Base-by-base conservation (phyloP, 1,140 invertebrate genomes). In the Pogonognathellus flavescens region DNA sequence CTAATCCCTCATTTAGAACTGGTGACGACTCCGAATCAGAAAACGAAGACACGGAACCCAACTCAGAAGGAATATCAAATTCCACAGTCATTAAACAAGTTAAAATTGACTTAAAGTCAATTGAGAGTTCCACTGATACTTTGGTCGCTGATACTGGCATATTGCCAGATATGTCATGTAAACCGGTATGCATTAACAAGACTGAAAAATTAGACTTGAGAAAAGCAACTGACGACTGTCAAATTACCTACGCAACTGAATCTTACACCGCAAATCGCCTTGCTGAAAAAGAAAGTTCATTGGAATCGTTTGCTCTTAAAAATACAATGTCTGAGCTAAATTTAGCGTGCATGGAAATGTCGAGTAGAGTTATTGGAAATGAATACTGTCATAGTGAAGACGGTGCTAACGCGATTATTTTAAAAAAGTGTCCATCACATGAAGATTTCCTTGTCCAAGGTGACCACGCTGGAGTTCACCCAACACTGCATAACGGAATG, bases 51-150 rank as follows among this genome's bases (percentile, higher is more conserved):
- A 85, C 59, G 2, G 87, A 87, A 49, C 86, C 84, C 41, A 87
- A 87, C 50, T 88, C 87, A 2, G 87, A 87, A 49, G 50, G 66
- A 13, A 85, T 70, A 13, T 88, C 87, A n/a, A 87, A 89, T 18
- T 86, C 87, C 8, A 85, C 87, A 10, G 85, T 86, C 22, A 82
- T 87, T 50, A 87, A 80, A 60, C 50, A 76, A 53, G 55, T 86
- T 80, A 85, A 76, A 83, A 84, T 80, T 25, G 87, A 82, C 13
- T 76, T 88, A 20, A 87, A 89, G 41, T 86, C 89, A 16, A 90
- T 92, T 86, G 91, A 92, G 87, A 91, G 91, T 86, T 92, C 92
- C 25, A 92, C 92, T 10, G 92, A 92, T 85, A 92, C 91, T 0
- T 86, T 92, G 55, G 91, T 91, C 0, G 91, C 90, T 20, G 91